Evolutionary conservation across 2,888 invertebrate genomes (phyloP), one percentile per base, ranked within the genome.

Genomic region (Drosophila mayaguana): DNA sequence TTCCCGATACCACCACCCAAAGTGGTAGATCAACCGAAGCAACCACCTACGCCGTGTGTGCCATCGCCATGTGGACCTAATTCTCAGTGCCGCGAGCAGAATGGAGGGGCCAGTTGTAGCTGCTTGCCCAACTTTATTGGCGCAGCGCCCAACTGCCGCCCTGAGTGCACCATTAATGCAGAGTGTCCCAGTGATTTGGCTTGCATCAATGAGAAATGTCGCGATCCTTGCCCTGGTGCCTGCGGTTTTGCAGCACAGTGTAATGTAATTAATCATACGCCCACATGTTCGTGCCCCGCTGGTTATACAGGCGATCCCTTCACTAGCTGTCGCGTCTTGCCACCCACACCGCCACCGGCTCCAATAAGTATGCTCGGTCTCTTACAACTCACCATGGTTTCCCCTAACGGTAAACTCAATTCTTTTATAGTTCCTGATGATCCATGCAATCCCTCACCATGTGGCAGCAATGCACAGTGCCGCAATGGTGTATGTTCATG

Each of bases 11-110:
- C 94, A 80, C 94, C 94, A 92, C 94, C 94, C 92, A 94, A 57
- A 14, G 28, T 56, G 14, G 55, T 57, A 38, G 74, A 81, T 53
- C 79, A 65, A 7, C 61, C 69, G 1, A 46, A 45, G 9, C 75
- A 64, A 3, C 51, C 45, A 18, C 34, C 54, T 3, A 95, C 96
- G 92, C 96, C 96, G 53, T 97, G 97, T 90, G 90, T 95, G 60
- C 96, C 96, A 32, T 95, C 96, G 46, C 96, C 97, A 1, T 97
- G 97, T 90, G 97, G 97, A 28, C 94, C 95, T 34, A 96, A 96
- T 90, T 95, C 97, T 5, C 94, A 96, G 88, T 97, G 97, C 87
- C 94, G 95, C 69, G 95, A 95, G 78, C 93, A 94, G 16, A 95
- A 95, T 70, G 94, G 94, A 45, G 93, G 94, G 25, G 96, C 96